Evolutionary conservation across 1,140 invertebrate genomes (phyloP), one percentile per base, ranked within the genome.

Genomic region (Bombus ignitus): DNA sequence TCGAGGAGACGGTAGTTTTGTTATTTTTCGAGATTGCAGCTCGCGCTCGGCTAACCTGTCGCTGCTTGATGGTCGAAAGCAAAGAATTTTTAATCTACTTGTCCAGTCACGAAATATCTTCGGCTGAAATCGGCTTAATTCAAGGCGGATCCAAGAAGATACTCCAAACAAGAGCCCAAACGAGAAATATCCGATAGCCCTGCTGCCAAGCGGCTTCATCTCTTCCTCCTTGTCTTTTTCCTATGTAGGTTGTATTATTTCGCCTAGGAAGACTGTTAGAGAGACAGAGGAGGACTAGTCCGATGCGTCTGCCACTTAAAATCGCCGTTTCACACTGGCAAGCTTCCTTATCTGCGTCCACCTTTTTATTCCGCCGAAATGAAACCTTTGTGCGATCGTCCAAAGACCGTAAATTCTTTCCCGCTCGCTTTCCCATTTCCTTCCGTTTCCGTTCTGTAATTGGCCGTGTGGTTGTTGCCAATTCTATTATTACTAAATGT

Each of bases 401-500:
- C 86, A 88, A 90, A 77, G 71, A 12, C 70, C 57, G 78, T 90
- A 90, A 85, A 86, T 90, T 71, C 70, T 77, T 62, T 18, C 78
- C 59, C 79, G 73, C 57, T 39, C 65, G 42, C 37, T n/a, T 65
- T 22, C 59, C 71, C 70, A 57, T 39, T 82, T 88, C 83, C 84
- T 75, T 80, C 35, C 37, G 44, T 25, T 47, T 71, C 72, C 57
- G 65, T 85, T 65, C 59, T 77, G 71, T 88, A 87, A 83, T 90
- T 84, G 87, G 74, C 42, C 57, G 75, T 68, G 78, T 57, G 78
- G n/a, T 47, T 59, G 70, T 70, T 90, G 90, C 90, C 90, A 91
- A 88, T 89, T 87, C 73, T 81, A 90, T 88, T 89, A 91, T 85
- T 82, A 76, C 81, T 89, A 89, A 89, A 91, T 87, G 82, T 71